Percentiles rank a stretch among this genome's conserved stretches.
phyloP scores from a whole-genome alignment of 2,888 invertebrate species.

The Campoletis raptor region DNA sequence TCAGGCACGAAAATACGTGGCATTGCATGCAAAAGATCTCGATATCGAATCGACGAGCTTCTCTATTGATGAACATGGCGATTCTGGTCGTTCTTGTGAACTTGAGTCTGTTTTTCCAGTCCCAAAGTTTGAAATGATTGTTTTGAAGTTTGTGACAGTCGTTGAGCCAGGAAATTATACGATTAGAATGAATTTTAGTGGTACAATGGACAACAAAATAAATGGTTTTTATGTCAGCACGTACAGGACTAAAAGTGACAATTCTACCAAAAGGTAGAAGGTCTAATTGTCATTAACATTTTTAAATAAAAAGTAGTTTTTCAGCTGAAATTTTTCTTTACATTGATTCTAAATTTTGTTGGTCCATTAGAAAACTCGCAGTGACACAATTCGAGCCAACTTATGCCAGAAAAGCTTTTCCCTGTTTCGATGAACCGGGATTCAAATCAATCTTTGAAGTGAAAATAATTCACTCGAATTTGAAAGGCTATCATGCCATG shows the following conservation, averaged over 20 bases:
- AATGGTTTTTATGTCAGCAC: conserved; percentile 87
- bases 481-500: conserved; percentile 89
- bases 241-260: conserved; percentile 78
- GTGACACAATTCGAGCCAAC: conserved; percentile 98
- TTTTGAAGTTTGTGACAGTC: conserved; percentile 45
- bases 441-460: conserved; percentile 95
- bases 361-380: conserved; percentile 89
- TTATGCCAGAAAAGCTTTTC: conserved; percentile 96
- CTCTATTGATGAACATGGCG: conserved; percentile 9
- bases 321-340: not conserved
- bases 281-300: not conserved
- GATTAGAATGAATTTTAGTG: conserved; percentile 84
- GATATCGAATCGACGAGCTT: conserved; percentile 76
- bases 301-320: not conserved
- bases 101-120: conserved; percentile 52
- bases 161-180: conserved; percentile 61
- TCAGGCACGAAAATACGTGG: conserved; percentile 58
- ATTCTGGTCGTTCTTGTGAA: conserved; percentile 1
- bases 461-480: conserved; percentile 90
- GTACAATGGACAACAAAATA: conserved; percentile 85
- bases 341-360: not conserved
- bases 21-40: conserved; percentile 79
- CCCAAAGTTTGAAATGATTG: conserved; percentile 57
- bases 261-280: conserved; percentile 52
- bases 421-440: conserved; percentile 97